Evolutionary conservation across 2,888 invertebrate genomes (phyloP).

Genomic region (Strigamia maritima): DNA sequence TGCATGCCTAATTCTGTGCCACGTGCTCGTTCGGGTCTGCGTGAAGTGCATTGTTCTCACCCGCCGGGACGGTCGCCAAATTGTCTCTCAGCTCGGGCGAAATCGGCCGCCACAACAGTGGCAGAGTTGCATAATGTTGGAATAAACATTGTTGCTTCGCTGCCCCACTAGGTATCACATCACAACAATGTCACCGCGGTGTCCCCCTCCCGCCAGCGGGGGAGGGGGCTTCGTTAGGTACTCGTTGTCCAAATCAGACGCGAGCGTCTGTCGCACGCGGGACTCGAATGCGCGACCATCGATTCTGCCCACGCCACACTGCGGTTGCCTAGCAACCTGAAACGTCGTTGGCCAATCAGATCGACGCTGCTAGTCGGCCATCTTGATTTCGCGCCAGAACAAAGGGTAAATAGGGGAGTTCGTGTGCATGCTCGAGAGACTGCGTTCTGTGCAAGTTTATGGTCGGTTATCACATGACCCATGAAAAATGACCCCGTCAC

Average conservation of each 20-base stretch:
- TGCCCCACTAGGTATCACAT: background rate
- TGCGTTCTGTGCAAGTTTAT: background rate
- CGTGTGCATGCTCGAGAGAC: background rate
- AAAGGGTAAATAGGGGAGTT: background rate
- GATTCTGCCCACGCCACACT: conserved; percentile 5
- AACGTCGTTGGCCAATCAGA: background rate
- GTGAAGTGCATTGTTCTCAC: conserved; percentile 22
- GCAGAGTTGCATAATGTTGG: background rate
- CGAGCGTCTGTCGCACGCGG: conserved; percentile 12
- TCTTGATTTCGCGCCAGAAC: background rate
- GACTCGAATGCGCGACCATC: conserved; percentile 2
- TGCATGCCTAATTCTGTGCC: background rate
- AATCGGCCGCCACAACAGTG: background rate
- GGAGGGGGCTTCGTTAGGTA: conserved; percentile 1
- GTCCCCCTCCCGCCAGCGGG: conserved; percentile 13
- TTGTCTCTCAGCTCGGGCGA: background rate
- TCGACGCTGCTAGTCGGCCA: background rate
- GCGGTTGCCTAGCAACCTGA: background rate
- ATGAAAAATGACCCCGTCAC: conserved; percentile 11
- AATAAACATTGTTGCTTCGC: background rate
- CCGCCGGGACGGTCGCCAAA: background rate
- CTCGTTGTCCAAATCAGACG: conserved; percentile 16
- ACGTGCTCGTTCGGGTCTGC: background rate
- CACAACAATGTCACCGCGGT: background rate
- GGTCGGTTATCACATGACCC: background rate